phyloP scores from a whole-genome alignment of 2,113 vertebrate species.

The Falcunculus frontatus region DNA sequence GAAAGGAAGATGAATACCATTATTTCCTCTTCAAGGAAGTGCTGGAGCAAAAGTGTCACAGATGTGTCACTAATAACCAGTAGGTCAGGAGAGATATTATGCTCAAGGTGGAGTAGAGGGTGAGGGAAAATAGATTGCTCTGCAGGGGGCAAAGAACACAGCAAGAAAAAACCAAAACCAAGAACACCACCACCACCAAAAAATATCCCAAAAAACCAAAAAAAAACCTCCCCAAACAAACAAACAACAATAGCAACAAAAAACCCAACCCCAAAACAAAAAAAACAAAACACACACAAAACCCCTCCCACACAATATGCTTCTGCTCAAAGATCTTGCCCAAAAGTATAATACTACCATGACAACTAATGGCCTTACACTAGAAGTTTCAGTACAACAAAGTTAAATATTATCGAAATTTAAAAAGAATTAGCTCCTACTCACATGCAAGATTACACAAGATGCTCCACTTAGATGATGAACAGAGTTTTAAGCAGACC shows the following conservation, averaged over 20 bases:
- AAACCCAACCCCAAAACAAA: neutral
- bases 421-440: neutral
- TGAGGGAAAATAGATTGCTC: neutral
- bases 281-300: neutral
- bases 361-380: neutral
- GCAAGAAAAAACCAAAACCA: neutral
- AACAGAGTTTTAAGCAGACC: neutral
- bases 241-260: too few relatives aligned
- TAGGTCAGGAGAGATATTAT: neutral
- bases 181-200: neutral
- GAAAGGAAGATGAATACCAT: neutral
- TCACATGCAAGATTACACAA: neutral
- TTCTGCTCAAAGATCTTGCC: neutral
- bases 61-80: neutral
- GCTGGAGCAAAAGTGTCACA: neutral
- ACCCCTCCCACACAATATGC: fast-evolving
- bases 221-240: fast-evolving
- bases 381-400: neutral
- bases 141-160: neutral
- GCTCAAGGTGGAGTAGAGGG: neutral
- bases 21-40: neutral
- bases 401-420: neutral
- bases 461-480: neutral
- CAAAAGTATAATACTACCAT: neutral
- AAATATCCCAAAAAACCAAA: neutral